Percentiles rank a stretch among this genome's conserved stretches.
These are phyloP conservation scores for Deilephila porcellus DNA, from an alignment of 2,888 invertebrate genomes.

Conservation along the genomic window DNA sequence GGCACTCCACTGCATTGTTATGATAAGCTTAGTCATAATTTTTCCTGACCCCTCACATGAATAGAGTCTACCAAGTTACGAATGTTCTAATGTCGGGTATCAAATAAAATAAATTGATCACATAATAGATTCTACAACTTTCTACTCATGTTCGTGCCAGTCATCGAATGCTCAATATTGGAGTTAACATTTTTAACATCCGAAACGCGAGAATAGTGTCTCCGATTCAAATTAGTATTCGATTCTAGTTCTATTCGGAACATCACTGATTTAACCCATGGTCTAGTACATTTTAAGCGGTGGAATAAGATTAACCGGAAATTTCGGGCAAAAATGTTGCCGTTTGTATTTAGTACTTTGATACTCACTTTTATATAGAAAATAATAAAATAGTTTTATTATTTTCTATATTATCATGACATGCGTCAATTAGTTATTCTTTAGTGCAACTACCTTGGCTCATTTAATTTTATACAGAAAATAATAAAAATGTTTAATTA, in stretches of 20 bases:
- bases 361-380: no score
- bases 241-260: conserved; percentile 5
- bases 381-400: no score
- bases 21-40: no score
- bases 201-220: neutral
- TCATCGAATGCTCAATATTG: conserved; percentile 1
- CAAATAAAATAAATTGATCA: neutral
- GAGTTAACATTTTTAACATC: conserved; percentile 11
- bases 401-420: no score
- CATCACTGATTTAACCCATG: conserved; percentile 5
- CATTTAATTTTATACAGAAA: no score
- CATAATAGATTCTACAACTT: neutral
- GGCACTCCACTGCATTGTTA: no score
- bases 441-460: no score
- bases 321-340: neutral
- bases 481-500: no score
- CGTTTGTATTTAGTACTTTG: neutral
- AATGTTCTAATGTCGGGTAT: no score
- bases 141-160: neutral
- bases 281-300: neutral
- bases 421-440: no score
- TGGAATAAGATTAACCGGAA: neutral
- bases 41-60: no score
- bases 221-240: conserved; percentile 11
- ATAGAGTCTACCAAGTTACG: no score